phyloP scores from a whole-genome alignment of 1,140 invertebrate species.

The Colletes latitarsis region DNA sequence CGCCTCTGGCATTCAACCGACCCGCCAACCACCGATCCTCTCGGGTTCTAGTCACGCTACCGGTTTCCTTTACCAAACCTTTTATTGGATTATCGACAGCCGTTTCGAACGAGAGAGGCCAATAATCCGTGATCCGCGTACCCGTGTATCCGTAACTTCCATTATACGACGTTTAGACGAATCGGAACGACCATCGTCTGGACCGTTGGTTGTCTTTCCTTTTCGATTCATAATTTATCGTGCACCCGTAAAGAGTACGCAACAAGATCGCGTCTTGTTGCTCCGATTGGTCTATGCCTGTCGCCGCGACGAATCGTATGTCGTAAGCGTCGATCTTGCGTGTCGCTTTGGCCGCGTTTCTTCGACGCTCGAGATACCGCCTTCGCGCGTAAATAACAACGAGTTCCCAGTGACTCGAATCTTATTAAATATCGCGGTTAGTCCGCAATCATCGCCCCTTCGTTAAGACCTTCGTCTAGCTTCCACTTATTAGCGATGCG shows the following conservation, averaged over 20 bases:
- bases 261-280: neutral
- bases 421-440: neutral
- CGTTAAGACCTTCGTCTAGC: neutral
- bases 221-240: slow-evolving; percentile 8
- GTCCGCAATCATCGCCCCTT: neutral
- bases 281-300: too few relatives aligned
- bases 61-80: neutral
- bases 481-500: slow-evolving; percentile 2
- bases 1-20: neutral
- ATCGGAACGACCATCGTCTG: neutral
- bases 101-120: neutral
- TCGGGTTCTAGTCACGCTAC: neutral
- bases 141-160: neutral
- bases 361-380: neutral
- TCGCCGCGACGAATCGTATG: too few relatives aligned
- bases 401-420: neutral
- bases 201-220: neutral
- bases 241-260: too few relatives aligned
- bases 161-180: neutral
- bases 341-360: neutral
- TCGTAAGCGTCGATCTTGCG: too few relatives aligned
- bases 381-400: neutral
- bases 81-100: neutral
- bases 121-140: neutral
- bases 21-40: neutral